Conservation (phyloP, 1,140 invertebrate species). For the Phortica variegata region DNA sequence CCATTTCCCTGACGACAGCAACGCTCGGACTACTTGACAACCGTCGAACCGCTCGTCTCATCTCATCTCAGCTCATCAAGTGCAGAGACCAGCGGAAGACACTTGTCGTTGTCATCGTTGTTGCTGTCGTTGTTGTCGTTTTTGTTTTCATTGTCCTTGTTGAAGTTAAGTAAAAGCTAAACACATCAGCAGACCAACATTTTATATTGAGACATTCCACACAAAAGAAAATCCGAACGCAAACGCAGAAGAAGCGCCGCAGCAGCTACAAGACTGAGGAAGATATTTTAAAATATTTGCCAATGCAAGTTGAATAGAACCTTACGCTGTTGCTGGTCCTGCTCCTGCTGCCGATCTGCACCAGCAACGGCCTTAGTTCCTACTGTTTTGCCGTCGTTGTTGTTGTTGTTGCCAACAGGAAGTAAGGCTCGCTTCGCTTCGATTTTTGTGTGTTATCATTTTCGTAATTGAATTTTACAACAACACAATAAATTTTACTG, state of each 20-base stretch:
- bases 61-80: too few relatives aligned
- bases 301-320: too few relatives aligned
- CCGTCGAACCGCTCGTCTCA: too few relatives aligned
- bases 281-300: too few relatives aligned
- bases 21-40: too few relatives aligned
- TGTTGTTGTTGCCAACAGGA: slow-evolving; percentile 2
- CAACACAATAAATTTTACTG: slow-evolving; percentile 50
- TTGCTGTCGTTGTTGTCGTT: slow-evolving; percentile 7
- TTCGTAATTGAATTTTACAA: slow-evolving; percentile 39
- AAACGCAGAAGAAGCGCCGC: too few relatives aligned
- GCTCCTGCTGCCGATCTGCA: too few relatives aligned
- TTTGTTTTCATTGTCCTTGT: slow-evolving; percentile 10
- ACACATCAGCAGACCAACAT: slow-evolving; percentile 48
- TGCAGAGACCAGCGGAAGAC: too few relatives aligned
- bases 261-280: too few relatives aligned
- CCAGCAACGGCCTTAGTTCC: not conserved
- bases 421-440: slow-evolving; percentile 10
- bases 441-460: slow-evolving; percentile 15
- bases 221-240: too few relatives aligned
- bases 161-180: slow-evolving; percentile 42
- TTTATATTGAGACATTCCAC: slow-evolving; percentile 50
- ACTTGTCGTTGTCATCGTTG: slow-evolving; percentile 6
- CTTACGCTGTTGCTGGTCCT: too few relatives aligned
- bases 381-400: not conserved
- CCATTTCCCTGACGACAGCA: too few relatives aligned